Base-by-base conservation (phyloP, 2,888 invertebrate genomes). In the Agelastica alni region DNA sequence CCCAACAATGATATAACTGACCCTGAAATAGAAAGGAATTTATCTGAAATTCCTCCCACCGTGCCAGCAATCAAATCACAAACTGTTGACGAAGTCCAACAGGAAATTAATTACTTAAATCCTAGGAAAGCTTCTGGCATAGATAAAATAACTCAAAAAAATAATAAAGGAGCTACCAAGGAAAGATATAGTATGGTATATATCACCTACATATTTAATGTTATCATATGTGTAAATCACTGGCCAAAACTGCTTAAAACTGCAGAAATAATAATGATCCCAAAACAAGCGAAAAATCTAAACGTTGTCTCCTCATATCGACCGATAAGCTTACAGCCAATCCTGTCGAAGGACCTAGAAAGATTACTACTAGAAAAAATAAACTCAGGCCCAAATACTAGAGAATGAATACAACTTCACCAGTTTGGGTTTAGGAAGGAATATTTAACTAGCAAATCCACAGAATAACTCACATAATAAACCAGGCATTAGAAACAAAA, bases 261-360 rank as follows among this genome's bases (percentile, higher is more conserved):
- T 37, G 12, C 30, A 34, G 39, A 53, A 31, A 53, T 53, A 31
- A 16, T 46, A 47, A 9, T 42, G 26, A 52, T 34, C 14, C 36
- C 20, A 30, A 22, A 44, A 10, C 16, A 10, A 32, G 13, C n/a
- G 13, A 12, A 22, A 41, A 30, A 43, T 10, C 30, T 13, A 42
- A 28, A 42, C 42, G 16, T 13, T 14, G 28, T 42, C 16, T 42
- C 26, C 28, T 42, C 42, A 28, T 42, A 28, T 42, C 13, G 42
- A 9, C 13, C 14, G 9, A 42, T 42, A 13, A 42, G 26, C 43
- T 31, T 43, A 43, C 18, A 30, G 18, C 16, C 16, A 43, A 43
- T 43, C 31, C 16, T 31, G 43, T 43, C 43, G 16, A 30, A 43
- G 18, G 18, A 30, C 16, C 43, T 43, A 4, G 16, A 43, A 43